Conservation (phyloP, 2,888 invertebrate species). For the Trissolcus brochymenae region DNA sequence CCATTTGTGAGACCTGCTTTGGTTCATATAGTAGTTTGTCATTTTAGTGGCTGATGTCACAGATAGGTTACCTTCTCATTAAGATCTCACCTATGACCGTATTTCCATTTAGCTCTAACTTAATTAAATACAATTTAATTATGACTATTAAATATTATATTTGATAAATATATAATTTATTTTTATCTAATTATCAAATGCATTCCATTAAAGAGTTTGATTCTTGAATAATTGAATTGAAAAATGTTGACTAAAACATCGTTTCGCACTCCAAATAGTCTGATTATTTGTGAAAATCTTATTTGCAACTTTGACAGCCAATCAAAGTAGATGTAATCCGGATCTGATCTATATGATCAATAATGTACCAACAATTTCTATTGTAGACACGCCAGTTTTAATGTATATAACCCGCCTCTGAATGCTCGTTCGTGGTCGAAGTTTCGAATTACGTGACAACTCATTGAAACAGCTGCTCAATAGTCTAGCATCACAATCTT, state of each 20-base stretch:
- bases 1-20: slow-evolving; percentile 18
- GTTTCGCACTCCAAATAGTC: too few species aligned
- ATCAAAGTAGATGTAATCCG: slow-evolving; percentile 14
- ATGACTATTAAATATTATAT: not conserved
- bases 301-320: slow-evolving; percentile 7
- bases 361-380: slow-evolving; percentile 17
- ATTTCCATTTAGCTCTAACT: slow-evolving; percentile 36
- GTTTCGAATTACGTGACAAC: slow-evolving; percentile 18
- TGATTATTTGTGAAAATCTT: not conserved
- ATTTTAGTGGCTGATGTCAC: slow-evolving; percentile 29
- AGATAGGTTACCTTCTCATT: slow-evolving; percentile 43
- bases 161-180: slow-evolving; percentile 11
- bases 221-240: too few species aligned
- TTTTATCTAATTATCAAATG: too few species aligned
- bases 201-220: too few species aligned
- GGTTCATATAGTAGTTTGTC: slow-evolving; percentile 40
- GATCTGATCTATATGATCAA: too few species aligned
- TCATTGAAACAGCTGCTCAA: slow-evolving; percentile 27
- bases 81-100: slow-evolving; percentile 32
- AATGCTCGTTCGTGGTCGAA: slow-evolving; percentile 6
- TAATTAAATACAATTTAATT: slow-evolving; percentile 41
- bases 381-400: slow-evolving; percentile 7
- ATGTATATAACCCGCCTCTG: not conserved
- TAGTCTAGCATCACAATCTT: slow-evolving; percentile 11
- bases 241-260: too few species aligned